Evolutionary conservation across 1,140 invertebrate genomes (phyloP).

Genomic region (Bemisia tabaci): DNA sequence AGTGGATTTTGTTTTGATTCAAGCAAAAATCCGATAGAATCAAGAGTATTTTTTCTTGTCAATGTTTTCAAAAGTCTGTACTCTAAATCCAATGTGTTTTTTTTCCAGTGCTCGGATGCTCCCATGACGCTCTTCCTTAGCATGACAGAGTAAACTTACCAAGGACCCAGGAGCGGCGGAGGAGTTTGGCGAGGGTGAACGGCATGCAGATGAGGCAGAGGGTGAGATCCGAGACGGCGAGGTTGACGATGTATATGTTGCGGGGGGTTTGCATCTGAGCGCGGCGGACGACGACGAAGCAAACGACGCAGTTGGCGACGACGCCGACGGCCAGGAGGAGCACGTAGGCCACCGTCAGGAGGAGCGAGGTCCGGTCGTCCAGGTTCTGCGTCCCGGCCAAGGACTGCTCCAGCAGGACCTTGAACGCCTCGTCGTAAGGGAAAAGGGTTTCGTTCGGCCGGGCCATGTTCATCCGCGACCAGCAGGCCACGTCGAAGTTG

Average conservation of each 20-base stretch:
- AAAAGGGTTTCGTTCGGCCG: background rate
- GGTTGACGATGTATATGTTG: conserved; percentile 46
- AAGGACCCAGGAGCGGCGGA: conserved; percentile 29
- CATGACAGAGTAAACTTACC: too few species aligned
- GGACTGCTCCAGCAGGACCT: background rate
- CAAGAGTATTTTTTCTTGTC: too few species aligned
- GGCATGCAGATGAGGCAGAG: conserved; percentile 43
- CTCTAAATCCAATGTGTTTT: too few species aligned
- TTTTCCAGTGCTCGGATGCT: too few species aligned
- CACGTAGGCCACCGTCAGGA: conserved; percentile 29
- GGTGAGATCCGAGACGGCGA: conserved; percentile 41
- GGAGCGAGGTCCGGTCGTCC: background rate
- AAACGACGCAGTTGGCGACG: conserved; percentile 31
- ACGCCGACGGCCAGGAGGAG: conserved; percentile 31
- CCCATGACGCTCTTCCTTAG: too few species aligned
- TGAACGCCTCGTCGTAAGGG: background rate
- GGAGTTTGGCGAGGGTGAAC: conserved; percentile 36
- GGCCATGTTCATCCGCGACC: background rate
- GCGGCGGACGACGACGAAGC: conserved; percentile 30
- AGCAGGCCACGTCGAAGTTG: background rate
- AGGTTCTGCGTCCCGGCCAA: background rate
- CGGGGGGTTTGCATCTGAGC: conserved; percentile 31
- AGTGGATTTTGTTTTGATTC: too few species aligned
- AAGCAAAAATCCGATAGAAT: too few species aligned
- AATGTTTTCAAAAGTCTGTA: too few species aligned